Evolutionary conservation across 2,113 vertebrate genomes (phyloP), one percentile per base, ranked within the genome.

Genomic region (Cyanoliseus patagonus): DNA sequence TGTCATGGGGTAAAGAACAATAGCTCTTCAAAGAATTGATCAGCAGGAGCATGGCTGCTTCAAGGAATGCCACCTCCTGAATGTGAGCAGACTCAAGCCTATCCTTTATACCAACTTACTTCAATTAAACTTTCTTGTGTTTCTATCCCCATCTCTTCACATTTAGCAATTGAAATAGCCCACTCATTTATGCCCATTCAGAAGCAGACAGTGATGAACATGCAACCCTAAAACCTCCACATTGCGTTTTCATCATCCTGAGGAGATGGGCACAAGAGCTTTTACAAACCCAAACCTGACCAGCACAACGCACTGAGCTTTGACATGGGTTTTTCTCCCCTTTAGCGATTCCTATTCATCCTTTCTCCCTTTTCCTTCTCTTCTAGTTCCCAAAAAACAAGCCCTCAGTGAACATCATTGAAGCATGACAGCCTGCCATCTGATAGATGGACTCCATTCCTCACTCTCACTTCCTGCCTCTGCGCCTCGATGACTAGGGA

Each of bases 361-460:
- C 62, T 82, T 91, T 41, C 83, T 83, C 37, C 49, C 83, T 95
- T 93, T 59, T 79, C 52, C 62, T 90, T 76, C 78, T 79, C 92
- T 95, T 92, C 94, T 39, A 97, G 96, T 98, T 98, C 80, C 98
- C 98, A 61, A 97, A 98, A 97, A 97, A 97, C 96, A 98, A 98
- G 95, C 95, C 97, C 90, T 98, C 95, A 6, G 97, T 97, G 97
- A 98, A 97, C 27, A 97, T 98, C 97, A 97, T 96, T 2, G 97
- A 98, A 96, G 98, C 93, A 13, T 98, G 98, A 98, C 97, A 96
- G 95, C 57, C 90, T 89, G 88, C 64, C 95, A 81, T 31, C 95
- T 76, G 94, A 72, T 67, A 57, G 92, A 96, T 91, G 91, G 95
- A 95, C 95, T 97, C 86, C 93, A 70, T 94, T 94, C 97, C 95